phyloP scores from a whole-genome alignment of 1,140 invertebrate genomes.

The Apocrypta bakeri region DNA sequence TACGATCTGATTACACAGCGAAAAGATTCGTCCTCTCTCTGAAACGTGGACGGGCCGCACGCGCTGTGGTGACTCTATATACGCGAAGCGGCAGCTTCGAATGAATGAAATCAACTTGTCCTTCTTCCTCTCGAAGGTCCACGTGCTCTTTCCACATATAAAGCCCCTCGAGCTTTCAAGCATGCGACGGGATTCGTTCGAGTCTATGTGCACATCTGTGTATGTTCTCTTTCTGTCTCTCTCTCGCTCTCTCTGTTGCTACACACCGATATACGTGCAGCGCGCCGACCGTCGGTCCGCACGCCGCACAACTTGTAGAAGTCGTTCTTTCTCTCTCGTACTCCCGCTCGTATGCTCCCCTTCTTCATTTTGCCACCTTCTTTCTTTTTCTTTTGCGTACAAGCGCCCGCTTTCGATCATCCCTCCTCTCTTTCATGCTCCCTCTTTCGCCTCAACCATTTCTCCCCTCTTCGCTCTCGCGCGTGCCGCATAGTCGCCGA shows the following conservation, averaged over 20 bases:
- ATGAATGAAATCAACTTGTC: constrained; percentile 69
- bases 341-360: constrained; percentile 54
- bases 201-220: background rate
- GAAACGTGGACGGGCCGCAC: constrained; percentile 33
- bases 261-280: background rate
- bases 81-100: constrained; percentile 55
- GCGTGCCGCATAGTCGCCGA: constrained; percentile 46
- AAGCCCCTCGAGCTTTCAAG: constrained; percentile 60
- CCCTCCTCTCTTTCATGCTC: constrained; percentile 47
- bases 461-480: constrained; percentile 1
- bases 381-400: constrained; percentile 57
- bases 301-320: constrained; percentile 45
- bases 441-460: constrained; percentile 4
- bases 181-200: constrained; percentile 53
- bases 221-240: constrained; percentile 55
- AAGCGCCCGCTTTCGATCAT: constrained; percentile 13
- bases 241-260: constrained; percentile 48
- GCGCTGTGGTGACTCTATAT: background rate
- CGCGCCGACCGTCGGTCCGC: constrained; percentile 7
- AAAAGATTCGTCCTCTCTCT: constrained; percentile 57
- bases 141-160: constrained; percentile 66
- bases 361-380: constrained; percentile 54
- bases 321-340: constrained; percentile 46
- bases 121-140: constrained; percentile 66
- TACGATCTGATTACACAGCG: constrained; percentile 49